Evolutionary conservation across 1,140 invertebrate genomes (phyloP).

Genomic region (Cotesia chilonis): DNA sequence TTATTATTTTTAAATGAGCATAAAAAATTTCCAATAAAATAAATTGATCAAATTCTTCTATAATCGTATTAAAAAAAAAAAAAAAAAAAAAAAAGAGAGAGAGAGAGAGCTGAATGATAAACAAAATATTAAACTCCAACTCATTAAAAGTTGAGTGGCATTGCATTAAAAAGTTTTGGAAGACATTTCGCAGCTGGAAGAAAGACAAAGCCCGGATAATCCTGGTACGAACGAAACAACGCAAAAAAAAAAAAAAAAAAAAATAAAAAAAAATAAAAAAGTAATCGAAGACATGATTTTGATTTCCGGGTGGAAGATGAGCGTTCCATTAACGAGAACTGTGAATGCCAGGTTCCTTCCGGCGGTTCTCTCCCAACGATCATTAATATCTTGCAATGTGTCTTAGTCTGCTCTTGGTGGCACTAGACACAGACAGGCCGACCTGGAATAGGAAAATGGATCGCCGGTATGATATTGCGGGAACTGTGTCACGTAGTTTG

Average conservation of each 20-base stretch:
- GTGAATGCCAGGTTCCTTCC: neutral
- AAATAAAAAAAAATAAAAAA: conserved; percentile 1
- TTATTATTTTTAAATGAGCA: too few species aligned
- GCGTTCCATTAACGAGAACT: conserved; percentile 14
- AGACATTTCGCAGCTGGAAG: too few species aligned
- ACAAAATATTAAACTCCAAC: too few species aligned
- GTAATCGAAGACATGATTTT: neutral
- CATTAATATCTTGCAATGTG: conserved; percentile 22
- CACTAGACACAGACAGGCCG: neutral
- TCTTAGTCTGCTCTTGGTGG: neutral
- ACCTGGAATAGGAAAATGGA: conserved; percentile 19
- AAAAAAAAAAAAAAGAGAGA: too few species aligned
- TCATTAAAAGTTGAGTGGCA: too few species aligned
- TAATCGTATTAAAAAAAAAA: too few species aligned
- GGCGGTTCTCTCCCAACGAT: neutral
- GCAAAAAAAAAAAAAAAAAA: neutral
- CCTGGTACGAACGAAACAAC: too few species aligned
- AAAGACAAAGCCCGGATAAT: neutral
- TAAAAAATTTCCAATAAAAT: too few species aligned
- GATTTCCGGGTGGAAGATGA: conserved; percentile 13
- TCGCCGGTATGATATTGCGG: neutral
- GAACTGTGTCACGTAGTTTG: neutral
- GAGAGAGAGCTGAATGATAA: too few species aligned
- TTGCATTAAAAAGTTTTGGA: too few species aligned
- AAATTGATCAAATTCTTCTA: too few species aligned